phyloP scores from a whole-genome alignment of 2,797 vertebrate genomes.

The Fringilla coelebs region DNA sequence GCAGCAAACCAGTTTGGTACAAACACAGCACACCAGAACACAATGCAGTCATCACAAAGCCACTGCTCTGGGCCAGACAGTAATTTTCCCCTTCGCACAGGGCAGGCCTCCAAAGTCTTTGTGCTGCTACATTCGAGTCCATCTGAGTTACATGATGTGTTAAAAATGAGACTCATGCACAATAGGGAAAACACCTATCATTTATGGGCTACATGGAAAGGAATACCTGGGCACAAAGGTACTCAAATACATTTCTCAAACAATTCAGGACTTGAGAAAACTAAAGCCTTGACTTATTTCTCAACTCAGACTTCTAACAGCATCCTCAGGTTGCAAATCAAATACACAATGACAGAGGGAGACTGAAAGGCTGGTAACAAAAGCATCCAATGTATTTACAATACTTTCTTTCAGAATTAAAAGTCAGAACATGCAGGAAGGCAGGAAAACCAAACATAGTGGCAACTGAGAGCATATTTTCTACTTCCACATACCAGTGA shows the following conservation, averaged over 20 bases:
- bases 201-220: background rate
- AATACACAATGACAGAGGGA: background rate
- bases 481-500: background rate
- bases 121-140: background rate
- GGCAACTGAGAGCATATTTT: background rate
- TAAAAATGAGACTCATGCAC: background rate
- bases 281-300: background rate
- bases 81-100: slow-evolving; percentile 14
- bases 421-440: background rate
- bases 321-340: background rate
- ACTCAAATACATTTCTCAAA: background rate
- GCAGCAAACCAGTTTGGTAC: slow-evolving; percentile 39
- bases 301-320: background rate
- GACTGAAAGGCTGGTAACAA: background rate
- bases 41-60: slow-evolving; percentile 51
- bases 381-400: background rate
- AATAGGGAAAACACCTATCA: background rate
- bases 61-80: slow-evolving; percentile 23
- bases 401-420: background rate
- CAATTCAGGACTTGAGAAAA: background rate
- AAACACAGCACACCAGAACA: slow-evolving; percentile 37
- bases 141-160: background rate
- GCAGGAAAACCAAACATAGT: background rate
- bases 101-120: slow-evolving; percentile 40
- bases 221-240: background rate